phyloP scores from a whole-genome alignment of 2,113 vertebrate species.

The Ifrita kowaldi region DNA sequence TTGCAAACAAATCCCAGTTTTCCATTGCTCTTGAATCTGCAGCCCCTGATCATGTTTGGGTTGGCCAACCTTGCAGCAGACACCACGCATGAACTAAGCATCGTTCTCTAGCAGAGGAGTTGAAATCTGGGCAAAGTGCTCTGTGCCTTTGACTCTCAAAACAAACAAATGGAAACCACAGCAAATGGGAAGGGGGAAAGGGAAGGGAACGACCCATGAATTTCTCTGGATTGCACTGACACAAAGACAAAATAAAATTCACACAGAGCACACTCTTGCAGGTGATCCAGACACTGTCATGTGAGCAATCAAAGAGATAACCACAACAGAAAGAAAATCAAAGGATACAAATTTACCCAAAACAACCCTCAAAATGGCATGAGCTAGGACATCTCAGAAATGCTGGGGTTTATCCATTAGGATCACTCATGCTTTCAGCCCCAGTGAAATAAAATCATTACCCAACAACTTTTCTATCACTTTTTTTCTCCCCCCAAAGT shows the following conservation, averaged over 20 bases:
- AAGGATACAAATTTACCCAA: background rate
- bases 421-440: background rate
- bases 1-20: background rate
- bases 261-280: background rate
- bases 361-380: background rate
- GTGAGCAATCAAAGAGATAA: constrained; percentile 7
- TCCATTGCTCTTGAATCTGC: fast-evolving
- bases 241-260: constrained; percentile 1
- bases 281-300: background rate
- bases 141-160: constrained; percentile 33
- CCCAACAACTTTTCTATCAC: background rate
- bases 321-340: background rate
- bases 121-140: background rate
- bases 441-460: background rate
- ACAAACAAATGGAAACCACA: constrained; percentile 28
- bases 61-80: fast-evolving
- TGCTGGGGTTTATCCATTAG: background rate
- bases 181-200: background rate
- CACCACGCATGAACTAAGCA: background rate
- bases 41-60: background rate
- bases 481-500: background rate
- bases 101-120: background rate
- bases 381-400: background rate
- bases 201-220: background rate
- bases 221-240: background rate